A percentile compares a stretch with the other conserved stretches of the same genome.
phyloP scores from a whole-genome alignment of 2,888 invertebrate species.

The Parnassius mnemosyne region DNA sequence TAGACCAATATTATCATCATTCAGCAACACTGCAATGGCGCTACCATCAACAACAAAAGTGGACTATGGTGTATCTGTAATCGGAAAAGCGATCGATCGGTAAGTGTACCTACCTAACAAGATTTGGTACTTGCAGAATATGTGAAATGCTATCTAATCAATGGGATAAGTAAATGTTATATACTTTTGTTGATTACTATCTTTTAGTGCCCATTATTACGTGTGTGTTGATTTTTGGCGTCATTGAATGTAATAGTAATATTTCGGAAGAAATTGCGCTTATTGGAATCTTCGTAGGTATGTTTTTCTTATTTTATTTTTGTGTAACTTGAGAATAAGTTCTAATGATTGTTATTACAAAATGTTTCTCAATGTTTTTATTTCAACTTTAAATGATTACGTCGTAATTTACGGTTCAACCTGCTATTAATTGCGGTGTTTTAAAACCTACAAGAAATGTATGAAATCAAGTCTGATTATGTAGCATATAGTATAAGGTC shows the following conservation, averaged over 20 bases:
- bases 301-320: conserved; percentile 11
- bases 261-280: conserved; percentile 17
- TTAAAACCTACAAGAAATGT: no score
- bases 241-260: background rate
- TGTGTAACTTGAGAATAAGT: background rate
- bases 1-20: no score
- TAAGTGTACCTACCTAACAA: background rate
- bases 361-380: no score
- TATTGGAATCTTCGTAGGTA: conserved; percentile 22
- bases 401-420: no score
- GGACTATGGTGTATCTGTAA: background rate
- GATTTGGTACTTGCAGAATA: conserved; percentile 6
- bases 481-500: no score
- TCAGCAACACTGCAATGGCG: conserved; percentile 13
- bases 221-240: conserved; percentile 3
- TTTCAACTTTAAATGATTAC: no score
- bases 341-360: no score
- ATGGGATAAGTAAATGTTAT: background rate
- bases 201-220: background rate
- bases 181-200: conserved; percentile 1
- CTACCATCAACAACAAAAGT: background rate
- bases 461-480: no score
- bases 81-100: conserved; percentile 18
- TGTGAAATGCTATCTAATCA: conserved; percentile 8
- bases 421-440: no score